Evolutionary conservation across 2,113 vertebrate species (phyloP), one percentile per base, ranked within the genome.

Genomic region (Chaenocephalus aceratus): DNA sequence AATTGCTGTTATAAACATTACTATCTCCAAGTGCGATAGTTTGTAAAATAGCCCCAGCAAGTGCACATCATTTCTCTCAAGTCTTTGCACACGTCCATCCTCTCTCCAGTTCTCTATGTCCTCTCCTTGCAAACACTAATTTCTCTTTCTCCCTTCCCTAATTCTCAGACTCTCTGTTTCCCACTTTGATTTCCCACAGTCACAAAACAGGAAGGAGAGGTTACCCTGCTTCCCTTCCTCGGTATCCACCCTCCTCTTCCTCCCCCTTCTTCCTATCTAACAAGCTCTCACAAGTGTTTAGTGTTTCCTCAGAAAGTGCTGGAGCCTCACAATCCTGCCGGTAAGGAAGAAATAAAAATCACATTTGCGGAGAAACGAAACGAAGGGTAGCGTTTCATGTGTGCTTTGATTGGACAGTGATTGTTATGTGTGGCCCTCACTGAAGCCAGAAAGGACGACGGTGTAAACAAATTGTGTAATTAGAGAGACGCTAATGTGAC

Each of bases 261-360:
- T 3, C 26, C 1, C 18, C 15, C 16, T 45, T n/a, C 65, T 60
- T 77, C 64, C 63, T 68, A 65, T 61, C 9, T 34, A 76, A 81
- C 73, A 79, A 67, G 64, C 84, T 90, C 91, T 93, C 94, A 93
- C 66, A 63, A 84, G 56, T 63, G 53, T 83, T 93, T 84, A 91
- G 61, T 13, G 57, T 90, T 73, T 75, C 57, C 71, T 81, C 72
- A 53, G 58, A 84, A 90, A 85, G 67, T 65, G 77, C 49, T 18
- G 12, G 6, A 63, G 75, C 78, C 67, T 30, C 34, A 26, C 58
- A 0, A 63, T 44, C 11, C 70, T 63, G 73, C 59, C 69, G 49
- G 34, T 57, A 78, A 63, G 72, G 30, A 30, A 30, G 30, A 30
- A 30, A 30, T 30, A 30, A 30, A 26, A 26, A 26, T 26, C 26